Percentiles rank a stretch among this genome's conserved stretches.
These are phyloP conservation scores for Oeneis ivallda DNA, from an alignment of 2,888 invertebrate species.

Conservation along the genomic window DNA sequence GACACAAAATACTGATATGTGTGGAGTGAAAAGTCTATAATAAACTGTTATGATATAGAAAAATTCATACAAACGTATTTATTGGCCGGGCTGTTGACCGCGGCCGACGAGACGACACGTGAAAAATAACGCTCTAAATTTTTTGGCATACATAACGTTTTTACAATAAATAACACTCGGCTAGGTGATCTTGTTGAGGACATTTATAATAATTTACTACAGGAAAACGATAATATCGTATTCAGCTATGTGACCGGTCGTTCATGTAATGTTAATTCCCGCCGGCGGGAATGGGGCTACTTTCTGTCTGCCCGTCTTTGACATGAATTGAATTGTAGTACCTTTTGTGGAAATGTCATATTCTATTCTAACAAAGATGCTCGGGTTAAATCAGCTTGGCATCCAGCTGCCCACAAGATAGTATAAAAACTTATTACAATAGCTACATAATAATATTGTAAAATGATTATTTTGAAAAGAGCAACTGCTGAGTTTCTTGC, in stretches of 20 bases:
- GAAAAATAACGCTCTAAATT: slow-evolving; percentile 43
- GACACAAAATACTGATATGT: neutral
- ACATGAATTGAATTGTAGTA: too few relatives aligned
- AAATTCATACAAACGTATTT: slow-evolving; percentile 38
- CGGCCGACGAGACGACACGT: slow-evolving; percentile 32
- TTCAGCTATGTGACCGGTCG: slow-evolving; percentile 31
- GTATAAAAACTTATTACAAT: too few relatives aligned
- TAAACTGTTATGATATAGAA: slow-evolving; percentile 15
- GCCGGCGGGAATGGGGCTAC: too few relatives aligned
- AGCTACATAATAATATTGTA: too few relatives aligned
- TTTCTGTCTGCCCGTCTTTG: too few relatives aligned
- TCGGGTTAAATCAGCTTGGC: too few relatives aligned
- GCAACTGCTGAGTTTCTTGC: too few relatives aligned
- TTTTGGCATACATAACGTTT: slow-evolving; percentile 44
- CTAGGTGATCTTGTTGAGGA: slow-evolving; percentile 34
- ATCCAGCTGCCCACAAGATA: too few relatives aligned
- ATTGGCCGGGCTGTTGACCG: slow-evolving; percentile 42
- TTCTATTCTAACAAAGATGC: too few relatives aligned
- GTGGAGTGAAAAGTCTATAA: slow-evolving; percentile 8
- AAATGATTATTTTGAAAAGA: too few relatives aligned
- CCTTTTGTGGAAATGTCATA: too few relatives aligned
- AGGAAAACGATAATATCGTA: slow-evolving; percentile 35
- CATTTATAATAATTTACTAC: slow-evolving; percentile 38
- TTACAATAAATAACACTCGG: slow-evolving; percentile 38
- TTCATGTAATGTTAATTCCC: slow-evolving; percentile 8